A percentile compares a stretch with the other conserved stretches of the same genome.
Conservation (phyloP, 1,140 invertebrate species). For the Leguminivora glycinivorella region DNA sequence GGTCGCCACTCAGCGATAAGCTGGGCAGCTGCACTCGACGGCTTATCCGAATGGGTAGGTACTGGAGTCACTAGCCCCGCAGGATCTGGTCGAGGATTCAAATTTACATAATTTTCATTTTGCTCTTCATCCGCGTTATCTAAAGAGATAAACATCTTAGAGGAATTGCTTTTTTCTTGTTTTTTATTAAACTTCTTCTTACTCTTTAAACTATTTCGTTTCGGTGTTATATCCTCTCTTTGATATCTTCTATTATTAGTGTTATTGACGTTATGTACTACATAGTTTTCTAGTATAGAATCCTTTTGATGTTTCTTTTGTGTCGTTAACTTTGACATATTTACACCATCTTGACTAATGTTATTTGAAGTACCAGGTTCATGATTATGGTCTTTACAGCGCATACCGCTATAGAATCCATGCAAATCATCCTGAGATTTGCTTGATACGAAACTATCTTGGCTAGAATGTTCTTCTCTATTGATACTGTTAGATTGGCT, state of each 20-base stretch:
- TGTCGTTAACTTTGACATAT: background rate
- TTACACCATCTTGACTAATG: background rate
- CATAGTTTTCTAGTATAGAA: background rate
- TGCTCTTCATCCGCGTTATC: too few species aligned
- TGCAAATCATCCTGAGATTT: background rate
- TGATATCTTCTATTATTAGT: background rate
- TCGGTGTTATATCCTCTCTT: background rate
- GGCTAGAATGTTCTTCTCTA: background rate
- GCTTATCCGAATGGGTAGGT: background rate
- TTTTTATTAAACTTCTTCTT: background rate
- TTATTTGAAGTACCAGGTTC: background rate
- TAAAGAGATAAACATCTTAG: background rate
- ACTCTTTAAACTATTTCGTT: background rate
- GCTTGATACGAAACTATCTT: background rate
- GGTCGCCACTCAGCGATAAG: background rate
- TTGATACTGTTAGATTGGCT: background rate
- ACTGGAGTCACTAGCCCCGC: background rate
- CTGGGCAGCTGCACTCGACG: background rate
- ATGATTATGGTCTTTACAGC: background rate
- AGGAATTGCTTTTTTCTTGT: background rate
- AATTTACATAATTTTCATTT: background rate
- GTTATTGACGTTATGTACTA: background rate
- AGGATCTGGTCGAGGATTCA: background rate
- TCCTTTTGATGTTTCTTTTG: background rate
- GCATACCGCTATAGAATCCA: background rate